Conservation (phyloP, 2,797 vertebrate species). For the Amphiprion clarkii region DNA sequence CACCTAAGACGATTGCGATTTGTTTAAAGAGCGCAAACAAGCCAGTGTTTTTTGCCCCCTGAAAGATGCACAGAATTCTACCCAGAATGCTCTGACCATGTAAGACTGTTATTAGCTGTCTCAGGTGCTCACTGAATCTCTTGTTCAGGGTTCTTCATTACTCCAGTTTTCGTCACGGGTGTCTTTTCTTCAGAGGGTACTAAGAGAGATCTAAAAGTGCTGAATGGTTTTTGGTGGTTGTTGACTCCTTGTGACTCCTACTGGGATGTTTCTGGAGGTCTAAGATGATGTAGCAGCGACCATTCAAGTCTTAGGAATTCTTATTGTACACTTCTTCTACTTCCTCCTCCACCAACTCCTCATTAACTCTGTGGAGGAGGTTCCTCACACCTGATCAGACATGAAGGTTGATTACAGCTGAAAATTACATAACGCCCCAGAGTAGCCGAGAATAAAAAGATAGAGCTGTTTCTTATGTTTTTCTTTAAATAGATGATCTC, state of each 20-base stretch:
- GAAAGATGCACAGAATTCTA: too few species aligned
- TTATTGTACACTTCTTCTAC: neutral
- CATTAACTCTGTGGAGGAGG: neutral
- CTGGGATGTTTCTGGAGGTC: neutral
- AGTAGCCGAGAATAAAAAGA: too few species aligned
- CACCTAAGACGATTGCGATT: too few species aligned
- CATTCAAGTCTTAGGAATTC: neutral
- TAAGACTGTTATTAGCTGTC: too few species aligned
- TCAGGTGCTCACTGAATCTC: neutral
- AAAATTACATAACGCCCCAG: conserved; percentile 7
- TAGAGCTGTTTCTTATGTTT: neutral
- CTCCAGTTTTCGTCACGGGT: neutral
- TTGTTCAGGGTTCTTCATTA: too few species aligned
- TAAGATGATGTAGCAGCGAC: neutral
- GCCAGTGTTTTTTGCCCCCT: too few species aligned
- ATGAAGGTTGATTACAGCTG: neutral
- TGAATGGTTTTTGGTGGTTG: neutral
- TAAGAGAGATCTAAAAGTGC: neutral
- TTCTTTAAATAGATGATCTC: neutral
- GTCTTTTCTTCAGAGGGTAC: neutral
- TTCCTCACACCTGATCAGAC: neutral
- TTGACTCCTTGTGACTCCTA: neutral
- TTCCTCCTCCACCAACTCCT: neutral
- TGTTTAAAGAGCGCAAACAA: too few species aligned
- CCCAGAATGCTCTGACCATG: too few species aligned